Conservation (phyloP, 2,888 invertebrate genomes). For the Zygaena filipendulae region DNA sequence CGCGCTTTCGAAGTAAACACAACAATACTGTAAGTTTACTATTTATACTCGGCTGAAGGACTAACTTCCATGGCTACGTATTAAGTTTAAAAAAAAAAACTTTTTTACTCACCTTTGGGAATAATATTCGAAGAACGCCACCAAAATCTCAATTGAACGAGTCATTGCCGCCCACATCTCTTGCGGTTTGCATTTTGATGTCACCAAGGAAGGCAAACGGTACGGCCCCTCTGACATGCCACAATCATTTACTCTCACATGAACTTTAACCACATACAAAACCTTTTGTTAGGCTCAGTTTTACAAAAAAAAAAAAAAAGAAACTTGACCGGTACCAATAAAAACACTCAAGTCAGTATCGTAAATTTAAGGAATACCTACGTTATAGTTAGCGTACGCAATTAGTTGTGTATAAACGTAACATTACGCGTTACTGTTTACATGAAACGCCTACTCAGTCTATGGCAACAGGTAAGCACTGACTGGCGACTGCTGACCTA, state of each 20-base stretch:
- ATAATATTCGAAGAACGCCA: constrained; percentile 86
- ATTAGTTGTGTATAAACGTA: no score
- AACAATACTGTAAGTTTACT: no score
- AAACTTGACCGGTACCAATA: not conserved
- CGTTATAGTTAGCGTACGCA: no score
- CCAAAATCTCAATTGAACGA: constrained; percentile 82
- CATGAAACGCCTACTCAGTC: no score
- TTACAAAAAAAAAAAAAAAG: not conserved
- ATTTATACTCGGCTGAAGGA: no score
- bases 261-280: constrained; percentile 20
- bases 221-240: constrained; percentile 56
- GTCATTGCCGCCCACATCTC: constrained; percentile 87
- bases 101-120: constrained; percentile 74
- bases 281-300: constrained; percentile 4
- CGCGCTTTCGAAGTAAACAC: no score
- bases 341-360: no score
- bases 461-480: no score
- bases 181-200: constrained; percentile 64
- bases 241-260: constrained; percentile 14
- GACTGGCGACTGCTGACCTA: no score
- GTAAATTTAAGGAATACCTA: no score
- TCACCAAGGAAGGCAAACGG: constrained; percentile 30
- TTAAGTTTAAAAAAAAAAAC: not conserved
- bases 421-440: no score
- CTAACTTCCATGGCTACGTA: no score